Evolutionary conservation across 2,888 invertebrate species (phyloP), one percentile per base, ranked within the genome.

Genomic region (Andricus quercusramuli): DNA sequence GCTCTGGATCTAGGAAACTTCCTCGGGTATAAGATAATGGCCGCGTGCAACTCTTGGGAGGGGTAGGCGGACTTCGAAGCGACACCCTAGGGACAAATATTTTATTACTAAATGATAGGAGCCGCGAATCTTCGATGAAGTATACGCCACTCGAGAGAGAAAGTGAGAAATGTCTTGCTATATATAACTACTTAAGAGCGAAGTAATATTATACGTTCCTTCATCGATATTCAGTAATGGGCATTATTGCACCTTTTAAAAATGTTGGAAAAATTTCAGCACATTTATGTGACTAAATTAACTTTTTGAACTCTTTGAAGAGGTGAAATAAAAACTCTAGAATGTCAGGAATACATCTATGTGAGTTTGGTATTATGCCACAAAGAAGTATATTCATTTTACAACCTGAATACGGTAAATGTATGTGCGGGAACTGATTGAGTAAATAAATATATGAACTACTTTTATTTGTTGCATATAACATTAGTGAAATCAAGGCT

Each of bases 81-180:
- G 90, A 90, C 89, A 85, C 91, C 89, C 90, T 37, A 80, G 91
- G 90, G 91, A 91, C 87, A 89, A 85, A 91, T 91, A 90, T 89
- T 90, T 91, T 91, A 91, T 90, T 90, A 90, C 89, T 88, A 89
- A 91, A 90, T 88, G 90, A 89, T 87, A 87, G 86, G 87, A 87
- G 74, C 79, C 70, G 67, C 64, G 51, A 74, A 32, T 74, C 51
- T 74, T 56, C 51, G 70, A 29, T 74, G 47, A 74, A 74, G 32
- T 32, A 32, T 74, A 51, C n/a, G 29, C 25, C 47, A 37, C 51
- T 29, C 25, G 47, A 56, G 70, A 74, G 47, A 74, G 56, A 74
- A 74, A 74, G 70, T 74, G 70, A 51, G 56, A 74, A 74, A 74
- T 56, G 29, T 17, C 51, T 70, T 51, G 17, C 70, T 56, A 47